phyloP scores from a whole-genome alignment of 2,797 vertebrate genomes.

The Hydrolagus colliei region DNA sequence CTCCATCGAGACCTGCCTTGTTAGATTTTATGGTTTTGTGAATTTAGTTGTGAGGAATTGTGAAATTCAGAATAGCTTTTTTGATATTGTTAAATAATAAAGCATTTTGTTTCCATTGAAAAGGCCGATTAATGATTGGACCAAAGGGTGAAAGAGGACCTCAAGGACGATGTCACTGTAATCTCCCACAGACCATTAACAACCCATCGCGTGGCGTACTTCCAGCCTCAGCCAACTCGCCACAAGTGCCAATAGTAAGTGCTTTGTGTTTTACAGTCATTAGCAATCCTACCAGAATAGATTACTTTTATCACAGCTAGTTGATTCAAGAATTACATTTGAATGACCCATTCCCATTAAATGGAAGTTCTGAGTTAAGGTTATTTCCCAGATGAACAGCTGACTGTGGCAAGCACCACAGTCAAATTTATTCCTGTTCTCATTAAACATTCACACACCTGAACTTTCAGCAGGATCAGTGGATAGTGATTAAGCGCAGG shows the following conservation, averaged over 20 bases:
- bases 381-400: too few species aligned
- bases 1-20: too few species aligned
- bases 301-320: not conserved
- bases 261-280: not conserved
- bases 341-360: not conserved
- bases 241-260: constrained; percentile 82
- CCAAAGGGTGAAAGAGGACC: constrained; percentile 83
- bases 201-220: constrained; percentile 63
- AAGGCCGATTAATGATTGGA: constrained; percentile 77
- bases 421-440: too few species aligned
- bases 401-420: too few species aligned
- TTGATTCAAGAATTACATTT: not conserved
- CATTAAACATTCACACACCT: too few species aligned
- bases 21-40: too few species aligned
- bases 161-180: constrained; percentile 82
- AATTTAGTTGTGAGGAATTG: too few species aligned
- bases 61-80: too few species aligned
- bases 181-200: constrained; percentile 57
- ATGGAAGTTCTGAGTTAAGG: too few species aligned
- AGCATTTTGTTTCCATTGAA: not conserved
- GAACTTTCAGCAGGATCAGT: too few species aligned
- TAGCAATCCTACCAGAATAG: constrained; percentile 34
- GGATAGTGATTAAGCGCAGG: too few species aligned
- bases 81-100: not conserved
- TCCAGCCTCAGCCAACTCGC: constrained; percentile 58